Evolutionary conservation across 2,797 vertebrate genomes (phyloP), one percentile per base, ranked within the genome.

Genomic region (Aplochiton taeniatus): DNA sequence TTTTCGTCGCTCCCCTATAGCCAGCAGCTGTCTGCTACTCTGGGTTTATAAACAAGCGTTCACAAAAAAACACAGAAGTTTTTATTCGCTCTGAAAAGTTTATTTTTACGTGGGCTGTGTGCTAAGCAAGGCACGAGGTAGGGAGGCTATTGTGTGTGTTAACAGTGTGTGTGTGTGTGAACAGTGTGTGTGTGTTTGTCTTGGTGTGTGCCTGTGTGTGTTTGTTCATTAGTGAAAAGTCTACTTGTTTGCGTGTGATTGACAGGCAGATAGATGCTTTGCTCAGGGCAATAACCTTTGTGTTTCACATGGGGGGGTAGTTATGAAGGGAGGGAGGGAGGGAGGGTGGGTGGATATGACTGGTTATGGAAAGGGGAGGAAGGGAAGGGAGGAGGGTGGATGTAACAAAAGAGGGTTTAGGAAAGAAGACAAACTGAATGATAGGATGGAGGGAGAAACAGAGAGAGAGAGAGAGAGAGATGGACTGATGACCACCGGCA

Each of bases 241-340:
- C n/a, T 10, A 10, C 19, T 52, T 8, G 8, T 3, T 49, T 47
- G 0, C 13, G 10, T 17, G 69, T 83, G 86, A 87, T 79, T 89
- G 85, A 82, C 84, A 86, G 61, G 51, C 49, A 68, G 72, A 79
- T 83, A 70, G 77, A 83, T 79, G 60, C 2, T 0, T 58, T 13
- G 78, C 85, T 85, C 76, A n/a, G 63, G 80, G 83, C 76, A 50
- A 13, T 16, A 58, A 14, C 55, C 31, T 58, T 19, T 44, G 69
- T 69, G 66, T 0, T 8, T 1, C 6, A 20, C 41, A 58, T 43
- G 5, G 44, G 31, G 53, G 50, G 31, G 19, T 2, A 13, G 10
- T 17, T 14, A n/a, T 11, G 9, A 10, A 45, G 60, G 19, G 4
- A 49, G 42, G 50, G 48, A 31, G 20, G 20, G 51, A 55, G 44